phyloP scores from a whole-genome alignment of 2,113 vertebrate species.

The Microcebus murinus region DNA sequence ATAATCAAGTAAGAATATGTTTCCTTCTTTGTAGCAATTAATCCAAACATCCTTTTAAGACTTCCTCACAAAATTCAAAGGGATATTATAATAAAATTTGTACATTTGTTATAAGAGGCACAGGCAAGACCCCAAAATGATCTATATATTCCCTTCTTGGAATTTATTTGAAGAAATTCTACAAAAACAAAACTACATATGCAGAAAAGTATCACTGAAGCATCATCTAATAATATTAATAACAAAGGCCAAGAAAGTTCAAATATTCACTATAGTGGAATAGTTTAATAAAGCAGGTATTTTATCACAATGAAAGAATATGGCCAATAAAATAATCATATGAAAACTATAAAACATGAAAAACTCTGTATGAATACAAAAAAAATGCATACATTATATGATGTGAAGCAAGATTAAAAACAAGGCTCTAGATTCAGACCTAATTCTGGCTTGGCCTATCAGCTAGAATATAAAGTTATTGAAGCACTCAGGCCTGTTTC shows the following conservation, averaged over 20 bases:
- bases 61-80: conserved; percentile 33
- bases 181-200: conserved; percentile 23
- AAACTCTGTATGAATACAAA: background rate
- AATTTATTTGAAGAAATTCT: conserved; percentile 34
- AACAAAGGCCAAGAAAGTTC: background rate
- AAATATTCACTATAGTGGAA: conserved; percentile 27
- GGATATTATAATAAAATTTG: background rate
- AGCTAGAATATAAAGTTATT: background rate
- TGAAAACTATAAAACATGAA: background rate
- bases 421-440: background rate
- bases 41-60: conserved; percentile 1
- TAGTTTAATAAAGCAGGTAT: background rate
- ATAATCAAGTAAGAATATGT: background rate
- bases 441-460: background rate
- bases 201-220: background rate
- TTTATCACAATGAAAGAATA: conserved; percentile 46
- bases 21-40: conserved; percentile 35
- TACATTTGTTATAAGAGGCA: background rate
- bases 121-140: conserved; percentile 8
- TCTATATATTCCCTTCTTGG: background rate
- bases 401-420: conserved; percentile 48
- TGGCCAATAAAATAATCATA: background rate
- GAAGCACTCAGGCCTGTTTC: conserved; percentile 31
- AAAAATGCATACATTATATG: background rate
- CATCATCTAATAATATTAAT: background rate